Evolutionary conservation across 2,888 invertebrate species (phyloP).

Genomic region (Ophion ventricosus): DNA sequence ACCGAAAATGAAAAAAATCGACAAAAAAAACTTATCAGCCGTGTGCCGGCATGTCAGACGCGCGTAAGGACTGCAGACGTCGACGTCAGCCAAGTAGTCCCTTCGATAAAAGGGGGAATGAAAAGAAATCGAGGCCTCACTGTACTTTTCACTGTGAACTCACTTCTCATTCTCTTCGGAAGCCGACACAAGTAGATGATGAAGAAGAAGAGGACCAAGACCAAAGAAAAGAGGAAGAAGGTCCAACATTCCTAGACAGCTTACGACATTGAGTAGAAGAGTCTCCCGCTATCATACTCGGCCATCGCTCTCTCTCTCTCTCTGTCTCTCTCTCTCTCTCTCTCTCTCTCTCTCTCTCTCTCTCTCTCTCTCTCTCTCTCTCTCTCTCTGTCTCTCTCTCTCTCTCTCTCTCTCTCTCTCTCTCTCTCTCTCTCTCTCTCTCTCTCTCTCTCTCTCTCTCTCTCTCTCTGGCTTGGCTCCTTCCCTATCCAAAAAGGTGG

Average conservation of each 20-base stretch:
- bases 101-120: too few species aligned
- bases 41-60: too few species aligned
- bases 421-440: constrained; percentile 48
- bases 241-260: constrained; percentile 81
- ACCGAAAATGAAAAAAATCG: too few species aligned
- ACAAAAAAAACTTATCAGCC: too few species aligned
- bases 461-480: constrained; percentile 61
- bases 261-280: constrained; percentile 72
- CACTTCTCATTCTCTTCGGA: constrained; percentile 4
- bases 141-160: background rate
- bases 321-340: constrained; percentile 5
- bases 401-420: constrained; percentile 45
- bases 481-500: constrained; percentile 75
- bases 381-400: constrained; percentile 61
- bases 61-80: too few species aligned
- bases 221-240: constrained; percentile 65
- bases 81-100: too few species aligned
- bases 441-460: constrained; percentile 49
- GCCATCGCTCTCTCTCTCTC: constrained; percentile 69
- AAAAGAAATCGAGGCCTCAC: too few species aligned
- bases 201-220: constrained; percentile 60
- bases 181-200: constrained; percentile 29
- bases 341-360: constrained; percentile 64
- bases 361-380: constrained; percentile 64
- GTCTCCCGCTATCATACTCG: constrained; percentile 72